Evolutionary conservation across 2,797 vertebrate genomes (phyloP), one percentile per base, ranked within the genome.

Genomic region (Siniperca undulata): DNA sequence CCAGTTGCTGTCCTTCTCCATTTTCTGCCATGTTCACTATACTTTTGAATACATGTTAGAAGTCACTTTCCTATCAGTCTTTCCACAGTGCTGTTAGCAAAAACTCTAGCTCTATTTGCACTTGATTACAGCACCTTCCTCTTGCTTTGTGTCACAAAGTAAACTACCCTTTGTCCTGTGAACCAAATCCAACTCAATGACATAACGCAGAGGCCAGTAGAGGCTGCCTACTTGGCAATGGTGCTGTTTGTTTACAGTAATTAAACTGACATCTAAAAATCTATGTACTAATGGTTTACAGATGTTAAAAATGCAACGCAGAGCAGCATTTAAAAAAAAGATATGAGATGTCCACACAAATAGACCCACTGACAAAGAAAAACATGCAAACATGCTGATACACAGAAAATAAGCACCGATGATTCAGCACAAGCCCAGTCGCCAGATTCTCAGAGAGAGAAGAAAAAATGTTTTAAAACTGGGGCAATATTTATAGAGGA

Each of bases 401-500:
- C 66, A 68, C 62, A 65, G n/a, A 72, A 86, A 84, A 70, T 13
- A 53, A 73, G 85, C 44, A 1, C 77, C 74, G 79, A 87, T 89
- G 91, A 95, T 91, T 92, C 91, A 95, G 91, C 88, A 82, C 64
- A 78, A 87, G 73, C 48, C 46, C 65, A 56, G 75, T 42, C 0
- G 42, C 50, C 48, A 59, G 30, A 58, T 78, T 86, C 82, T 80
- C 77, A 59, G 61, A 73, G 19, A 70, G 40, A 55, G 30, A 56
- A 78, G 52, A 53, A 42, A 40, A 27, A 48, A 20, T n/a, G 1
- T 30, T 30, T 30, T 30, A 69, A 77, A 94, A 92, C 75, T 94
- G 92, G 94, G 93, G 62, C 91, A 87, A 90, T 94, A 96, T 95
- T 95, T 95, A 93, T 93, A 94, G 94, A 93, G 85, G 73, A 88